Evolutionary conservation across 1,140 invertebrate genomes (phyloP), one percentile per base, ranked within the genome.

Genomic region (Daktulosphaira vitifoliae): DNA sequence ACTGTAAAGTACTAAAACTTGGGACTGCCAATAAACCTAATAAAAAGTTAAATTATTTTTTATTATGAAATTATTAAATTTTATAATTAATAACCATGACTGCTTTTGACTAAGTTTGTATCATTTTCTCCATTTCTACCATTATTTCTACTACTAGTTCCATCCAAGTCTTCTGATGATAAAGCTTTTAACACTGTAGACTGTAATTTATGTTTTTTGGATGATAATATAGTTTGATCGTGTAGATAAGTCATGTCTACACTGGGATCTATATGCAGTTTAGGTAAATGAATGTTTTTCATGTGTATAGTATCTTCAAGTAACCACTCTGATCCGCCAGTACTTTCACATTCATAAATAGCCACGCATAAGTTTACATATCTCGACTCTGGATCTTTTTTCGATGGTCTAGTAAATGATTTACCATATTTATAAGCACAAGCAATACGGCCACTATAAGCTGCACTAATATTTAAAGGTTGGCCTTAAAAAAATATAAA

Each of bases 331-430:
- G 84, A 83, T 16, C 90, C 96, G 65, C 96, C 96, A 25, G 93
- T 96, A 68, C 93, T 96, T 79, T 99, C 96, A 75, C 96, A 99
- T 76, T 99, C 96, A 77, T 96, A 98, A 68, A 99, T 96, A n/a
- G 91, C 90, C 2, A 99, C 90, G 73, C 88, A 92, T 0, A 97
- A 78, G 75, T 96, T 96, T 39, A 96, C 89, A 75, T 90, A 95
- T 44, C 92, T 81, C 1, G 87, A 88, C 70, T 89, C 87, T 0
- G 86, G 84, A 73, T 89, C 85, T 71, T 77, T 80, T 74, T 86
- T 88, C 70, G 83, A 82, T 0, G 87, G 87, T 2, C 87, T 78
- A 0, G 88, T 90, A 72, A 91, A 91, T 11, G 88, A 90, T 68
- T 87, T 85, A 13, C 89, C 89, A 71, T 89, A 88, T 72, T 95